Base-by-base conservation (phyloP, 2,113 vertebrate genomes). In the Neodontobutis hainanensis region DNA sequence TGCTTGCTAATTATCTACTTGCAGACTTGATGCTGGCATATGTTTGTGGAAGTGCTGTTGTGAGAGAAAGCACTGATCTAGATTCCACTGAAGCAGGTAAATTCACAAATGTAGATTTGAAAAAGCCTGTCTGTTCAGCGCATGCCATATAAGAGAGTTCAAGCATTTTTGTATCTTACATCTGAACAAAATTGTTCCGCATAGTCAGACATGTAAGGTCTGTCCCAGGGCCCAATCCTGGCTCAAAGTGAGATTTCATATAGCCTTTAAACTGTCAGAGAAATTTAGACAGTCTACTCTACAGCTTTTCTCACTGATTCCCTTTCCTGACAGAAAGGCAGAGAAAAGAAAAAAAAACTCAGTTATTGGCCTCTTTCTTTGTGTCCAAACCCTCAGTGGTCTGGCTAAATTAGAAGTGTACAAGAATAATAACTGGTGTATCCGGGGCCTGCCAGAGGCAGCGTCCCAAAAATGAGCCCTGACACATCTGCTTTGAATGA, bases 401-500 rank as follows among this genome's bases (percentile, higher is more conserved):
- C 90, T 91, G 88, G 87, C 85, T 73, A 76, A 80, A 78, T 78
- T 76, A 77, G 78, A 78, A 72, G 75, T 49, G 56, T 89, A 84
- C 84, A 91, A 87, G 83, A 62, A 78, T 91, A 92, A 88, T 88
- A 90, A 85, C 82, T 82, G 78, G 89, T 88, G 67, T 82, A 79
- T 72, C 70, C 67, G 27, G 69, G 75, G 78, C 84, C 87, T 87
- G 87, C 87, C 87, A 89, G 83, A 85, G 87, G 88, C 81, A 81
- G 78, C 68, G 57, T 85, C 77, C 84, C 82, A 71, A 86, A 84
- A 92, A 90, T 86, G 87, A 91, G 80, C 71, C 71, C 78, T 86
- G 87, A 91, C 85, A 89, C 80, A 82, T 91, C 89, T 92, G 90
- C 82, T 91, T 90, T 88, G 66, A 87, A 91, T 88, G 87, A 90